Conservation (phyloP, 2,888 invertebrate species). For the Alloscopus bannaensis region DNA sequence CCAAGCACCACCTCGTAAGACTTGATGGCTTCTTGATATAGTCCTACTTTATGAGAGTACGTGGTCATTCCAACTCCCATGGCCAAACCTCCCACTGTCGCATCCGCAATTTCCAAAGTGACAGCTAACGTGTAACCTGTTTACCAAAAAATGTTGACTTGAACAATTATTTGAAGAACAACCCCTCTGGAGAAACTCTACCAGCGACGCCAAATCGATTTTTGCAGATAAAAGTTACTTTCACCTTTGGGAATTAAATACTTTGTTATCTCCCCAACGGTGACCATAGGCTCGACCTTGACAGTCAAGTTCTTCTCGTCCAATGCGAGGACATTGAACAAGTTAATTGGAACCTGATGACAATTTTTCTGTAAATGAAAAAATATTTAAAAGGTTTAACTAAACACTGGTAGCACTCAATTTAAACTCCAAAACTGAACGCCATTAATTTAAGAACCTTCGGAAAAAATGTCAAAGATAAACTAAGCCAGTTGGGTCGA, state of each 20-base stretch:
- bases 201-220: no score
- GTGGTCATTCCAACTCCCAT: slow-evolving; percentile 86
- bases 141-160: background rate
- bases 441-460: slow-evolving; percentile 75
- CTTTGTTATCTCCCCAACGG: slow-evolving; percentile 81
- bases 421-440: no score
- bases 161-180: background rate
- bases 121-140: slow-evolving; percentile 82
- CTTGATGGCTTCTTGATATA: slow-evolving; percentile 82
- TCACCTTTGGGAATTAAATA: slow-evolving; percentile 80
- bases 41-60: slow-evolving; percentile 82
- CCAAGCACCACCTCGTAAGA: slow-evolving; percentile 82
- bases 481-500: slow-evolving; percentile 83
- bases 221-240: no score
- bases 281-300: slow-evolving; percentile 81
- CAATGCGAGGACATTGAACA: slow-evolving; percentile 80
- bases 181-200: no score
- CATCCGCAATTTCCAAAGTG: slow-evolving; percentile 83
- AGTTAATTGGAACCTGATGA: slow-evolving; percentile 80
- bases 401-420: slow-evolving; percentile 39
- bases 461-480: slow-evolving; percentile 82
- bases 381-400: slow-evolving; percentile 1
- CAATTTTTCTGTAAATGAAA: slow-evolving; percentile 76
- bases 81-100: slow-evolving; percentile 83
- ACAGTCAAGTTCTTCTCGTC: slow-evolving; percentile 80